phyloP scores from a whole-genome alignment of 2,888 invertebrate genomes.

The Yponomeuta cagnagella region DNA sequence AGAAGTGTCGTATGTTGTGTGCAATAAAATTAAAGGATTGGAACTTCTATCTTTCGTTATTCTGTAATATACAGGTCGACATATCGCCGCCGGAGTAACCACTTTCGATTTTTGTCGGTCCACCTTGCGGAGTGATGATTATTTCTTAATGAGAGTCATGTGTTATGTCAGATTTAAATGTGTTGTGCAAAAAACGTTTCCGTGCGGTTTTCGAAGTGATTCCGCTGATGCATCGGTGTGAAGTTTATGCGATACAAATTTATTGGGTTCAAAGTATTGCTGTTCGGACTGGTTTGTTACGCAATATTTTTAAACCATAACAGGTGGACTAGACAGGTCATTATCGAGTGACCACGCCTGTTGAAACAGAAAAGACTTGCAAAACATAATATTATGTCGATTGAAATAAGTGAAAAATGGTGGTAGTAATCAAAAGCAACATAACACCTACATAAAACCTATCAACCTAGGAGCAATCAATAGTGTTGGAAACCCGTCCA shows the following conservation, averaged over 20 bases:
- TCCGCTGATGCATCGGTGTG: neutral
- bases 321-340: neutral
- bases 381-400: no score
- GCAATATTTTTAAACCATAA: neutral
- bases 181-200: neutral
- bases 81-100: constrained; percentile 15
- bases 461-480: no score
- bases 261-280: neutral
- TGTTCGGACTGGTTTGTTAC: neutral
- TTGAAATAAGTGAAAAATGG: no score
- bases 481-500: no score
- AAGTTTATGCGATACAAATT: neutral
- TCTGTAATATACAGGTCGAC: neutral
- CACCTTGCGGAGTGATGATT: constrained; percentile 8
- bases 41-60: neutral
- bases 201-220: neutral
- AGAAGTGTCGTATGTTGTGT: no score
- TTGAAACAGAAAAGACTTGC: neutral
- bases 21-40: neutral
- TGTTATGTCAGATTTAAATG: constrained; percentile 5
- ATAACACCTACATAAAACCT: no score
- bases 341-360: neutral
- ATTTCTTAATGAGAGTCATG: constrained; percentile 5
- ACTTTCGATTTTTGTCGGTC: constrained; percentile 21
- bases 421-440: no score